Evolutionary conservation across 2,113 vertebrate genomes (phyloP).

Genomic region (Mormyrus lacerda): DNA sequence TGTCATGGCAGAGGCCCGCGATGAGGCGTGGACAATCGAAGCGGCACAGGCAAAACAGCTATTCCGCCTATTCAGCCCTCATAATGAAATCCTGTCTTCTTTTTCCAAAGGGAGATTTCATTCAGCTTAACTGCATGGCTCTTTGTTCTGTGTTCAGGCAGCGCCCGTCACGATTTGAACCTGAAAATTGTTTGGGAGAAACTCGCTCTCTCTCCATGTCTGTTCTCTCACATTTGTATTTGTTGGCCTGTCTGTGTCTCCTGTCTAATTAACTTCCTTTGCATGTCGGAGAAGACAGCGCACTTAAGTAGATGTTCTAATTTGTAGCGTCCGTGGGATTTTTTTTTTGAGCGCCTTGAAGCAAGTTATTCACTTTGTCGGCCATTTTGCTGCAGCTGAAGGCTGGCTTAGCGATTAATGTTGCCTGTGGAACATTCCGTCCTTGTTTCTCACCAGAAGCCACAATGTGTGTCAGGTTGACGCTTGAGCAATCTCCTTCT

Average conservation of each 20-base stretch:
- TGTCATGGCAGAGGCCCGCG: background rate
- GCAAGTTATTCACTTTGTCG: background rate
- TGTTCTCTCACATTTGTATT: slow-evolving; percentile 29
- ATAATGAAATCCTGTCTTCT: slow-evolving; percentile 1
- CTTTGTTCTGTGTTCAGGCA: slow-evolving; percentile 3
- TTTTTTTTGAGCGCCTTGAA: background rate
- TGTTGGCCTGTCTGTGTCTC: slow-evolving; percentile 19
- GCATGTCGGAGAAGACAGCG: background rate
- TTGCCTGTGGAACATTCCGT: background rate
- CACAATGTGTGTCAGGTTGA: background rate
- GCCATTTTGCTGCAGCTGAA: background rate
- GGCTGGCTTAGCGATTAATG: background rate
- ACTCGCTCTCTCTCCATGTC: slow-evolving; percentile 19
- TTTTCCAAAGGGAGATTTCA: slow-evolving; percentile 14
- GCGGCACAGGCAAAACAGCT: background rate
- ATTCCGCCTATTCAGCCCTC: background rate
- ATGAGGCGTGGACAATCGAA: background rate
- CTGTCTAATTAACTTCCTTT: slow-evolving; percentile 24
- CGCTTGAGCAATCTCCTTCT: background rate
- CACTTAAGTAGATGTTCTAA: background rate
- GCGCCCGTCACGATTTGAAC: slow-evolving; percentile 5
- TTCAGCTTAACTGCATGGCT: background rate
- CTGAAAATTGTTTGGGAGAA: slow-evolving; percentile 6
- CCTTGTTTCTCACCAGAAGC: background rate
- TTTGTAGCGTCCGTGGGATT: background rate